Evolutionary conservation across 2,888 invertebrate species (phyloP).

Genomic region (Podabrus alpinus): DNA sequence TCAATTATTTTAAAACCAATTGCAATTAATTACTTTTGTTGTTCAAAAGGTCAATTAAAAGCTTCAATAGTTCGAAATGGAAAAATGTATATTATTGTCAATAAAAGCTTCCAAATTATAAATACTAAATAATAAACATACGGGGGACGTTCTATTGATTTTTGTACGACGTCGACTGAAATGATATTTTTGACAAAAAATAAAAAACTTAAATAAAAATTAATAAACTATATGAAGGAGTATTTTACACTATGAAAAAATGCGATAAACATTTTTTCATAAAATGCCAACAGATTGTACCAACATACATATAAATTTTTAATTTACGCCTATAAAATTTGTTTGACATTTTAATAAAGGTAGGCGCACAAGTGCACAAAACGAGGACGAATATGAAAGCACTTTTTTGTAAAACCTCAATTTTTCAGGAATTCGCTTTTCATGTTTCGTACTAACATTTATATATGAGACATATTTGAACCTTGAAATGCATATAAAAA

Average conservation of each 20-base stretch:
- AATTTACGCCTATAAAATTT: background rate
- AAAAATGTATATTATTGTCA: background rate
- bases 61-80: background rate
- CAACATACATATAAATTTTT: background rate
- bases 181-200: background rate
- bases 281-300: background rate
- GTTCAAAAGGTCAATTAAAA: background rate
- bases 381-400: background rate
- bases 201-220: background rate
- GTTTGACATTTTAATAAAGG: background rate
- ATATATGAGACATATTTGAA: background rate
- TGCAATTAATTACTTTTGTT: background rate
- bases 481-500: background rate
- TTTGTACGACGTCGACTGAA: background rate
- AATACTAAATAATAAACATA: background rate
- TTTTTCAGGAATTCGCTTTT: background rate
- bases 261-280: background rate
- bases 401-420: background rate
- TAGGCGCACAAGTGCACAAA: background rate
- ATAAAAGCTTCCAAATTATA: background rate
- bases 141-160: background rate
- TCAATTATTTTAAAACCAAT: background rate
- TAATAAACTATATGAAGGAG: no score
- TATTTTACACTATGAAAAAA: background rate
- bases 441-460: background rate